Evolutionary conservation across 92 coral and sea anemone species (phyloP).

Genomic region (Epizoanthus ramosus): DNA sequence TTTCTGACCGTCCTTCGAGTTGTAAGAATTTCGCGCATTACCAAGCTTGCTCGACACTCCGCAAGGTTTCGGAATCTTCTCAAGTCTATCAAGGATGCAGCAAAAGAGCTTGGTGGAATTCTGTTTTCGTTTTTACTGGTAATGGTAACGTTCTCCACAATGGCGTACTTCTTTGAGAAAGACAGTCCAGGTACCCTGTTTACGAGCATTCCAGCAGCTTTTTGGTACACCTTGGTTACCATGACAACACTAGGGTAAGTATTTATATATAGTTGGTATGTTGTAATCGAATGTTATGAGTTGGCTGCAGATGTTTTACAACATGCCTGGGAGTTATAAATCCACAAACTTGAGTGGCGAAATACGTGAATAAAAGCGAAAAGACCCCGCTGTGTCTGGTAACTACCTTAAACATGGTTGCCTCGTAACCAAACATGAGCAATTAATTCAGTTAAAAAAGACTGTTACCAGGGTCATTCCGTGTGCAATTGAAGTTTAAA

Average conservation of each 20-base stretch:
- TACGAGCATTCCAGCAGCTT: constrained; percentile 78
- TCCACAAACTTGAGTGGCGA: too few species aligned
- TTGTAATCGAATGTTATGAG: too few species aligned
- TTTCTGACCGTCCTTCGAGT: constrained; percentile 69
- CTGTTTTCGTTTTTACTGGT: constrained; percentile 79
- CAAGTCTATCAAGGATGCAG: constrained; percentile 68
- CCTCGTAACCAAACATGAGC: too few species aligned
- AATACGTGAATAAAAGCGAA: too few species aligned
- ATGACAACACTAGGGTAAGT: constrained; percentile 93
- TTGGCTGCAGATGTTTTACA: too few species aligned
- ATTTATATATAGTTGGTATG: too few species aligned
- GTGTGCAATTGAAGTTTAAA: too few species aligned
- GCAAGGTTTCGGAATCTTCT: constrained; percentile 69
- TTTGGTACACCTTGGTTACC: constrained; percentile 91
- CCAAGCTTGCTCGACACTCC: constrained; percentile 82
- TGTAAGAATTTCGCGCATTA: constrained; percentile 75
- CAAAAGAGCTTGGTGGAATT: constrained; percentile 84
- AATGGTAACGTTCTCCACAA: constrained; percentile 75
- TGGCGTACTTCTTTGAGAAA: constrained; percentile 62
- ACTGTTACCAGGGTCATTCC: too few species aligned
- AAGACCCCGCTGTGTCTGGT: too few species aligned
- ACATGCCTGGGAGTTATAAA: too few species aligned
- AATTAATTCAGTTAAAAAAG: too few species aligned
- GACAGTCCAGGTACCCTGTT: constrained; percentile 45
- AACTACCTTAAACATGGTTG: too few species aligned